Percentiles rank a stretch among this genome's conserved stretches.
Conservation (phyloP, 2,113 vertebrate species). For the Colistium nudipinnis region DNA sequence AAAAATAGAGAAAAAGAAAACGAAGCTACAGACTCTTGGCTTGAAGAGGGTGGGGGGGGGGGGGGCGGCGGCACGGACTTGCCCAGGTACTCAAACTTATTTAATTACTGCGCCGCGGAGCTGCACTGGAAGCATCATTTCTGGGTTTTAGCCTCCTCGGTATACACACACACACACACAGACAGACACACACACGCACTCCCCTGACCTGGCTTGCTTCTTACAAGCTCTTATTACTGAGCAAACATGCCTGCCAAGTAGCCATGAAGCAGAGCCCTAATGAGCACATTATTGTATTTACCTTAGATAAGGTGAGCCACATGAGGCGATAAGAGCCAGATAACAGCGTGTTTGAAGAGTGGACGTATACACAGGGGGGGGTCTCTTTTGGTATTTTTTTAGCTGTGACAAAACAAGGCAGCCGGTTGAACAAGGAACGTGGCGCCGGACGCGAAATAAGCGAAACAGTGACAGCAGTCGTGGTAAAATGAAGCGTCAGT, state of each 20-base stretch:
- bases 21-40: constrained; percentile 44
- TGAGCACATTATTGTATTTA: constrained; percentile 92
- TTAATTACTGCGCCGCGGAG: constrained; percentile 77
- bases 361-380: constrained; percentile 71
- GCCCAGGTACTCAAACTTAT: constrained; percentile 76
- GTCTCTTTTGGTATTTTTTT: constrained; percentile 27
- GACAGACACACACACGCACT: constrained; percentile 32
- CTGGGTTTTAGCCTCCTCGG: constrained; percentile 60
- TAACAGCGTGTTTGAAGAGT: constrained; percentile 81
- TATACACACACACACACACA: constrained; percentile 37
- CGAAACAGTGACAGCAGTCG: constrained; percentile 1
- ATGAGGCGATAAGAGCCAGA: constrained; percentile 82
- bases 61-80: constrained; percentile 44
- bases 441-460: background rate
- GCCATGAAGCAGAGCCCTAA: constrained; percentile 86
- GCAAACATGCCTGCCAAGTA: constrained; percentile 85
- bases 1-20: background rate
- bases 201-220: constrained; percentile 59
- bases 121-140: constrained; percentile 71
- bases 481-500: background rate
- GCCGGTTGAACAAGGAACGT: background rate
- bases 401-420: constrained; percentile 32
- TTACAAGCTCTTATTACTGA: constrained; percentile 79
- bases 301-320: constrained; percentile 93
- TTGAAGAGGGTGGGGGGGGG: constrained; percentile 14